Evolutionary conservation across 2,113 vertebrate genomes (phyloP).

Genomic region (Heptranchias perlo): DNA sequence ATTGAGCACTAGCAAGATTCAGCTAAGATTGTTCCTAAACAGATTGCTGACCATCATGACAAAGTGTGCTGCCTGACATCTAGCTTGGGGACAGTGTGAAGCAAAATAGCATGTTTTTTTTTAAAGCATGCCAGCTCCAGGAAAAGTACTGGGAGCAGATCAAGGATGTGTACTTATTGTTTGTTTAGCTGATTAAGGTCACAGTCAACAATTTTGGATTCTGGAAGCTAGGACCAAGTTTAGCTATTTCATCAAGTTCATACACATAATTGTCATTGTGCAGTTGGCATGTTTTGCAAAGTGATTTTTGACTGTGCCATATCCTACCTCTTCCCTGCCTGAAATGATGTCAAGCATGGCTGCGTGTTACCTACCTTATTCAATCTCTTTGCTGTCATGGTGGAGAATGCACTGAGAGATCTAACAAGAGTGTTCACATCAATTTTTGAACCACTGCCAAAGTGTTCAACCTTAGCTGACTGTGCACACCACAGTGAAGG

Average conservation of each 20-base stretch:
- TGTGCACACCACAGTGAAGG: not conserved
- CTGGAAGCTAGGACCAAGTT: not conserved
- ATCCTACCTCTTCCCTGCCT: not conserved
- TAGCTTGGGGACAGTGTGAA: too few relatives aligned
- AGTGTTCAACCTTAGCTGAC: not conserved
- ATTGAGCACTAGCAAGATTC: not conserved
- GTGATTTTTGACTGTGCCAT: not conserved
- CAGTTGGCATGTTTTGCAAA: slow-evolving; percentile 11
- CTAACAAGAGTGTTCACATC: not conserved
- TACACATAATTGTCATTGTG: not conserved
- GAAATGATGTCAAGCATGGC: not conserved
- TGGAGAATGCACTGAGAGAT: not conserved
- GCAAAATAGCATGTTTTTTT: not conserved
- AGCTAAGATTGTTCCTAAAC: not conserved
- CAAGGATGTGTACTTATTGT: not conserved
- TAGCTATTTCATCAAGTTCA: not conserved
- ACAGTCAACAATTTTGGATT: not conserved
- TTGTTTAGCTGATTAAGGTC: not conserved
- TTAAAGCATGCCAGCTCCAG: too few relatives aligned
- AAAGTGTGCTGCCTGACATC: not conserved
- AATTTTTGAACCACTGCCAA: slow-evolving; percentile 10
- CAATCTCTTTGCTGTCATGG: not conserved
- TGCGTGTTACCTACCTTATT: not conserved
- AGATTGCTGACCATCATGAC: not conserved
- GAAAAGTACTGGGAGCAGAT: not conserved